Conservation (phyloP, 2,113 vertebrate species). For the Noturus placidus region DNA sequence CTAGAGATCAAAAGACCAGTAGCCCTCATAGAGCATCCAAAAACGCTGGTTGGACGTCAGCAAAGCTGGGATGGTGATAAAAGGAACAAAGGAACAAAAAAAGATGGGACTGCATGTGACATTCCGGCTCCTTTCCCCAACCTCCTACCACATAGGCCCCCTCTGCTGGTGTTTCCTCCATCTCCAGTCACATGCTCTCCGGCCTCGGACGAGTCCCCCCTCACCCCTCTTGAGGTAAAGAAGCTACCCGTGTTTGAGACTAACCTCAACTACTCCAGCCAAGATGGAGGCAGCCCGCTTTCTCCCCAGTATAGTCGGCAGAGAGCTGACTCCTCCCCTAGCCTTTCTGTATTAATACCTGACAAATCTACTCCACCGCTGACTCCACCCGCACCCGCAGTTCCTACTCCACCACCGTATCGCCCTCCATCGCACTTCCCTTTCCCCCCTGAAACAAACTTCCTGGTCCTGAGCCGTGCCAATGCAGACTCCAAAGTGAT, state of each 20-base stretch:
- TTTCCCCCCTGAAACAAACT: slow-evolving; percentile 78
- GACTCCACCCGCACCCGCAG: slow-evolving; percentile 77
- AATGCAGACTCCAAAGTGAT: slow-evolving; percentile 73
- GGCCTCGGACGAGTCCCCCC: slow-evolving; percentile 92
- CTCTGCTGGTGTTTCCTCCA: slow-evolving; percentile 91
- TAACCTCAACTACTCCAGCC: slow-evolving; percentile 84
- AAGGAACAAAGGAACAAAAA: slow-evolving; percentile 15
- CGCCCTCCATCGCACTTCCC: slow-evolving; percentile 82
- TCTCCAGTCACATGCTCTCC: slow-evolving; percentile 92
- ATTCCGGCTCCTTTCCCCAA: slow-evolving; percentile 96
- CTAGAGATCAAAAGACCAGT: slow-evolving; percentile 64
- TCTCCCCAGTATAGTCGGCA: slow-evolving; percentile 84
- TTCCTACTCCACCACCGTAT: slow-evolving; percentile 77
- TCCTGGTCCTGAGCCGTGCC: slow-evolving; percentile 67
- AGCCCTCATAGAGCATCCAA: slow-evolving; percentile 40
- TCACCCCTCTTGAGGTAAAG: slow-evolving; percentile 94
- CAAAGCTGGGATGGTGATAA: slow-evolving; percentile 48
- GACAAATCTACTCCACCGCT: slow-evolving; percentile 82
- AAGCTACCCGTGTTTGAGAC: slow-evolving; percentile 92
- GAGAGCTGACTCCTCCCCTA: slow-evolving; percentile 83
- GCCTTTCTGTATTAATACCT: slow-evolving; percentile 76
- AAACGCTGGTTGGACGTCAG: slow-evolving; percentile 57
- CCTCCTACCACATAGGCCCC: slow-evolving; percentile 89
- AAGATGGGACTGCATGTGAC: slow-evolving; percentile 69
- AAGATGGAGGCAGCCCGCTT: slow-evolving; percentile 80